Conservation (phyloP, 2,888 invertebrate genomes). For the Hirtodrosophila trivittata region DNA sequence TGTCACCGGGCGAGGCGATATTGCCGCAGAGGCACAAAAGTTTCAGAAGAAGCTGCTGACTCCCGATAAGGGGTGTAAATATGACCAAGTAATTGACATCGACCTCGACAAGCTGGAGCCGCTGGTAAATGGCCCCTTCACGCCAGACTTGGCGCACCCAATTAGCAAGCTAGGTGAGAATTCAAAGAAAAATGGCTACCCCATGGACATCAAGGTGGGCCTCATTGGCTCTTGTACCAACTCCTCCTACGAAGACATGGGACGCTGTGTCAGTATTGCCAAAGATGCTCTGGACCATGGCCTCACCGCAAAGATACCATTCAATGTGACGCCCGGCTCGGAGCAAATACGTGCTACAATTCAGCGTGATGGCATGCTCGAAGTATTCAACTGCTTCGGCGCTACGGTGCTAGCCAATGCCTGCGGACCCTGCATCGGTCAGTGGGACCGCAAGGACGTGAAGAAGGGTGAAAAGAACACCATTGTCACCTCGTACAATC, state of each 20-base stretch:
- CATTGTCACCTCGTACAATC: slow-evolving; percentile 99
- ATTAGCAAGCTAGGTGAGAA: slow-evolving; percentile 94
- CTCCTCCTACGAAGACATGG: slow-evolving; percentile 99
- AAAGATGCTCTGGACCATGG: slow-evolving; percentile 95
- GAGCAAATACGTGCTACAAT: slow-evolving; percentile 99
- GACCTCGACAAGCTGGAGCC: slow-evolving; percentile 96
- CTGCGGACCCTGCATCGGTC: slow-evolving; percentile 99
- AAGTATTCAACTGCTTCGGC: slow-evolving; percentile 94
- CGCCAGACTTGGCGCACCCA: slow-evolving; percentile 98
- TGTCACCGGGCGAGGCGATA: slow-evolving; percentile 90
- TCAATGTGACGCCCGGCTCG: slow-evolving; percentile 99
- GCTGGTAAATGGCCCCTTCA: slow-evolving; percentile 99
- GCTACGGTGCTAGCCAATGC: slow-evolving; percentile 98
- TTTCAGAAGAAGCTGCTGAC: slow-evolving; percentile 89
- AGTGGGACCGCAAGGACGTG: slow-evolving; percentile 98
- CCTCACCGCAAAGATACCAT: slow-evolving; percentile 95
- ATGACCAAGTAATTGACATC: slow-evolving; percentile 95
- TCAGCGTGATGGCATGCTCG: slow-evolving; percentile 96
- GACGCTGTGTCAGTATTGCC: slow-evolving; percentile 97
- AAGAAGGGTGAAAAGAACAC: slow-evolving; percentile 99
- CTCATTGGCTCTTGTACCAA: slow-evolving; percentile 99
- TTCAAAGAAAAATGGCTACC: slow-evolving; percentile 97
- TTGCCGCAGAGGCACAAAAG: slow-evolving; percentile 90
- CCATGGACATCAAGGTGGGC: slow-evolving; percentile 95
- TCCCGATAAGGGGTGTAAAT: slow-evolving; percentile 92